These are phyloP conservation scores for Arion vulgaris DNA, from an alignment of 1,140 invertebrate species.

Conservation along the genomic window DNA sequence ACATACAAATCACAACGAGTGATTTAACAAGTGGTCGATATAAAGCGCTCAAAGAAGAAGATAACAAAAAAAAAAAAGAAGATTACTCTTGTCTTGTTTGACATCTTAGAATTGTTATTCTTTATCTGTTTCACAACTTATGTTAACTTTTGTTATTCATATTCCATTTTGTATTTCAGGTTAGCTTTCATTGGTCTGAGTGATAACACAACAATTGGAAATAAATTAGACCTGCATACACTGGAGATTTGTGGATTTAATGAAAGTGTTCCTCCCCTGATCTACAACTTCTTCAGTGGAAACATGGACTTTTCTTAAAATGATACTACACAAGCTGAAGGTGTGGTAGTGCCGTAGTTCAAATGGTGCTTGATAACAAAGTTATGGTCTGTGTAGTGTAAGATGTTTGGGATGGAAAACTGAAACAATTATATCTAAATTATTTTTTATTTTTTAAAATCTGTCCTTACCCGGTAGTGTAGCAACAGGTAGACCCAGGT, in stretches of 20 bases:
- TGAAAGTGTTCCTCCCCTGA: constrained; percentile 9
- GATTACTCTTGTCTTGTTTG: too few relatives aligned
- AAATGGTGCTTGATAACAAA: too few relatives aligned
- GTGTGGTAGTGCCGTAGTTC: neutral
- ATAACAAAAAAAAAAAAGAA: too few relatives aligned
- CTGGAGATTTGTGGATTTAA: constrained; percentile 20
- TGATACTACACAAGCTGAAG: neutral
- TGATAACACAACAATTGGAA: neutral
- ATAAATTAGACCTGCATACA: constrained; percentile 13
- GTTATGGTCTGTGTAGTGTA: neutral
- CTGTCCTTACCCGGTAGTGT: too few relatives aligned
- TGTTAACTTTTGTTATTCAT: neutral
- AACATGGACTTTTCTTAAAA: neutral
- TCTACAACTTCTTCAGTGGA: constrained; percentile 23
- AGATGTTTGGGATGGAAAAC: neutral
- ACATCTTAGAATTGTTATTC: too few relatives aligned
- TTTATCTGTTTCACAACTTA: neutral
- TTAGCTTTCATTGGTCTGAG: constrained; percentile 18
- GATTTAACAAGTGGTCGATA: too few relatives aligned
- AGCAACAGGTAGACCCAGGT: too few relatives aligned
- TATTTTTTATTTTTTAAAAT: too few relatives aligned
- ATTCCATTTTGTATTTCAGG: too few relatives aligned
- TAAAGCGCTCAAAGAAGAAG: too few relatives aligned
- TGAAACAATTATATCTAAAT: too few relatives aligned
- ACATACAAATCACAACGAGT: too few relatives aligned